These are phyloP conservation scores for Cassiopea andromeda DNA, from an alignment of 30 jellyfish, hydroid and myxozoan genomes.

Conservation along the genomic window DNA sequence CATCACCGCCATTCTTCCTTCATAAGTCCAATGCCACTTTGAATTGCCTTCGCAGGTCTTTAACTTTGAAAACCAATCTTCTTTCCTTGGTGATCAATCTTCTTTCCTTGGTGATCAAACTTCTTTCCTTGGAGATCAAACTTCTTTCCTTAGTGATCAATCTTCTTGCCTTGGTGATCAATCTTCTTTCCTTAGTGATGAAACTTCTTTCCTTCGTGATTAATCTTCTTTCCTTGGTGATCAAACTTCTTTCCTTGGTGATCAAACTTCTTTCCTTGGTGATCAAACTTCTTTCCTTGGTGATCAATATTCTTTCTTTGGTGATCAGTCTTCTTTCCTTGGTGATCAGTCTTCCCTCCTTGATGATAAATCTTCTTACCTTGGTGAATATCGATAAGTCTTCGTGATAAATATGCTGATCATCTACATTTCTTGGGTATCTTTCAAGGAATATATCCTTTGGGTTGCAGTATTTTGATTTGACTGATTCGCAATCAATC, in stretches of 20 bases:
- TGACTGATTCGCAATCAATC: slow-evolving; percentile 46
- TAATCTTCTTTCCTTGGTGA: too few relatives aligned
- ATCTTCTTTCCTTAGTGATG: too few relatives aligned
- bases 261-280: too few relatives aligned
- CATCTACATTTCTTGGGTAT: slow-evolving; percentile 17
- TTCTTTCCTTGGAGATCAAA: too few relatives aligned
- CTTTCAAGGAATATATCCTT: slow-evolving; percentile 34
- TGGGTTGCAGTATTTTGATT: slow-evolving; percentile 32
- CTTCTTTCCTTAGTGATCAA: too few relatives aligned
- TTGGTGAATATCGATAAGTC: background rate
- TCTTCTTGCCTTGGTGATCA: too few relatives aligned
- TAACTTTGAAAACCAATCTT: slow-evolving; percentile 7
- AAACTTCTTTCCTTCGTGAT: too few relatives aligned
- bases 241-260: too few relatives aligned
- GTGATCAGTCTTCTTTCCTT: background rate
- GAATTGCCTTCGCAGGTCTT: background rate
- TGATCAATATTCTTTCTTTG: background rate
- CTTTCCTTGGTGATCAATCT: background rate
- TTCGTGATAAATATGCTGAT: slow-evolving; percentile 10
- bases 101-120: too few relatives aligned
- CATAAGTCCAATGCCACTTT: slow-evolving; percentile 52
- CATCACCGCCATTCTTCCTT: slow-evolving; percentile 62
- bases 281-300: too few relatives aligned
- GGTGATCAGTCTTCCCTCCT: too few relatives aligned
- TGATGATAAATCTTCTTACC: too few relatives aligned